A percentile compares a stretch with the other conserved stretches of the same genome.
These are phyloP conservation scores for Macropodus opercularis DNA, from an alignment of 2,797 vertebrate species.

Conservation along the genomic window DNA sequence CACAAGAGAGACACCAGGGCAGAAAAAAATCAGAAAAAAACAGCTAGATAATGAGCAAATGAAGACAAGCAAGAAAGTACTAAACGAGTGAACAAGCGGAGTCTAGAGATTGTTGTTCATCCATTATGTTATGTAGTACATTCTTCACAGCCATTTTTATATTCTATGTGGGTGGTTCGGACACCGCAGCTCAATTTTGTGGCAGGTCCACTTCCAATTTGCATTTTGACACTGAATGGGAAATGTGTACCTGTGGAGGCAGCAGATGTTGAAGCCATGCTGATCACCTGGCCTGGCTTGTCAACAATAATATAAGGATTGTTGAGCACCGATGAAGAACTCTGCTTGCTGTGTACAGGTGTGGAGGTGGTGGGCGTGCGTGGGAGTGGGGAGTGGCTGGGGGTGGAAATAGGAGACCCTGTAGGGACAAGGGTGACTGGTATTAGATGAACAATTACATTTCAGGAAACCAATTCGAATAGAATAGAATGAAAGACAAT, in stretches of 20 bases:
- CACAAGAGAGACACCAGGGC: constrained; percentile 6
- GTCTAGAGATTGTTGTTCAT: constrained; percentile 21
- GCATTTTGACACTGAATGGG: constrained; percentile 29
- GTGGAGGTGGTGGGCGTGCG: constrained; percentile 90
- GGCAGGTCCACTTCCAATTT: constrained; percentile 39
- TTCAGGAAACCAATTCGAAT: no score
- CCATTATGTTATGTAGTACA: constrained; percentile 12
- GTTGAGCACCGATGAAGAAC: constrained; percentile 86
- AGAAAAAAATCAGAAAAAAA: background rate
- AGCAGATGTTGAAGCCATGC: constrained; percentile 82
- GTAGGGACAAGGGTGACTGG: constrained; percentile 26
- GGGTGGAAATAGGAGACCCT: constrained; percentile 97
- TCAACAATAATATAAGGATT: constrained; percentile 92
- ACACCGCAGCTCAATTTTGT: constrained; percentile 31
- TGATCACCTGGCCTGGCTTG: constrained; percentile 89
- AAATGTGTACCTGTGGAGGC: constrained; percentile 73
- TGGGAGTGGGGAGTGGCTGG: constrained; percentile 92
- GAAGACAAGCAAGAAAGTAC: background rate
- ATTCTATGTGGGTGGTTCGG: constrained; percentile 44
- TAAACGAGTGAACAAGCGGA: background rate
- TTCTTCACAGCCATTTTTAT: constrained; percentile 36
- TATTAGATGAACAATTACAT: background rate
- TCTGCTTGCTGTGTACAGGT: constrained; percentile 91
- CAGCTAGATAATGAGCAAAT: constrained; percentile 2
- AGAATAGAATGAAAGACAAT: no score